Conservation (phyloP, 23 tunicate genomes). For the Styela plicata region DNA sequence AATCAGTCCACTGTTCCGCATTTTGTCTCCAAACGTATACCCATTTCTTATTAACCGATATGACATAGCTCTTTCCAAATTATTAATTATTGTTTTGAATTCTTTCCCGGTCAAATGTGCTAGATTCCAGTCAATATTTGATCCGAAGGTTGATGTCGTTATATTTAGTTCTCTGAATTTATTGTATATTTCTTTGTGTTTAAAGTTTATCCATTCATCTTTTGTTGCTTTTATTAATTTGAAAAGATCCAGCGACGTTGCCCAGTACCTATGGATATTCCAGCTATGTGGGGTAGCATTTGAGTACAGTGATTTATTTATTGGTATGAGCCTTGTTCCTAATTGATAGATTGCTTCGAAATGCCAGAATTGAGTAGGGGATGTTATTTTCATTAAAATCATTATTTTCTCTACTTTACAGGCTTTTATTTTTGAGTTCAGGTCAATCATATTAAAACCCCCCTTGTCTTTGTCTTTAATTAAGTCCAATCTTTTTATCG, state of each 20-base stretch:
- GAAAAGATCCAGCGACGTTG: background rate
- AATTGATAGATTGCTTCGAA: background rate
- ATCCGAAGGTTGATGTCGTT: too few species aligned
- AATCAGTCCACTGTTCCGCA: too few species aligned
- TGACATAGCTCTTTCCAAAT: too few species aligned
- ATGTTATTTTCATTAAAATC: background rate
- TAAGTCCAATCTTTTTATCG: background rate
- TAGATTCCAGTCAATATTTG: too few species aligned
- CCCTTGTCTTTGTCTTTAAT: background rate
- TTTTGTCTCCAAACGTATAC: too few species aligned
- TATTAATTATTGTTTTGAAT: too few species aligned
- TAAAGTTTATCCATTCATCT: too few species aligned
- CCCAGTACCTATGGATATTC: background rate
- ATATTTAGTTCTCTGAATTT: too few species aligned
- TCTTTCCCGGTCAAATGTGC: too few species aligned
- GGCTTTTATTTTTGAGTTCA: background rate
- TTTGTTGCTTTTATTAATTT: too few species aligned
- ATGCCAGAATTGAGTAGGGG: background rate
- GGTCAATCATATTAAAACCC: background rate
- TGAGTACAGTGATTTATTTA: background rate
- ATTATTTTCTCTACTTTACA: background rate
- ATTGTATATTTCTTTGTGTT: too few species aligned
- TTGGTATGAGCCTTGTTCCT: background rate
- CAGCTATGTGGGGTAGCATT: background rate
- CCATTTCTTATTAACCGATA: too few species aligned